A percentile compares a stretch with the other conserved stretches of the same genome.
Evolutionary conservation across 2,113 vertebrate species (phyloP).

Genomic region (Gracilinanus agilis): DNA sequence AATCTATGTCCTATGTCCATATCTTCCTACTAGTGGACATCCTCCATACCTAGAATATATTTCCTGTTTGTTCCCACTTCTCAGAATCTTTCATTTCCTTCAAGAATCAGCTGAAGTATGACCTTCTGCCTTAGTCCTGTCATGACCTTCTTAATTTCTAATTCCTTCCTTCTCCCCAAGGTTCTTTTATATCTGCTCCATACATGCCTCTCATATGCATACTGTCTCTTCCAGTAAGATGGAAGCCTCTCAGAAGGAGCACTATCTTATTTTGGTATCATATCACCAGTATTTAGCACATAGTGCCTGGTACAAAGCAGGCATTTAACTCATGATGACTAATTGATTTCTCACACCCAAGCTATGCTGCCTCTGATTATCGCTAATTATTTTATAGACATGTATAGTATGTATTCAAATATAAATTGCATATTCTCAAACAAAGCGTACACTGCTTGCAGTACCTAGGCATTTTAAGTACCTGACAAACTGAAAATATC

Average conservation of each 20-base stretch:
- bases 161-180: not conserved
- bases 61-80: no score
- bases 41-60: no score
- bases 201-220: not conserved
- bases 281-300: not conserved
- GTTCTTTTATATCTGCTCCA: not conserved
- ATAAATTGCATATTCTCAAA: not conserved
- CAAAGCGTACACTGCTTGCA: not conserved
- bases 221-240: not conserved
- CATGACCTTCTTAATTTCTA: not conserved
- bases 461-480: not conserved
- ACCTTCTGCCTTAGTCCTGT: not conserved
- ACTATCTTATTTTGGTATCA: not conserved
- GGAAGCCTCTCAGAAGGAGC: no score
- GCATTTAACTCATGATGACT: not conserved
- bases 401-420: not conserved
- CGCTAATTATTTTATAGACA: not conserved
- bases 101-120: not conserved
- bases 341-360: not conserved
- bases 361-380: not conserved
- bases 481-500: not conserved
- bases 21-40: no score
- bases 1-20: no score
- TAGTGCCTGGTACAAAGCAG: not conserved
- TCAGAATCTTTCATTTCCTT: no score